Conservation (phyloP, 2,797 vertebrate genomes). For the Tragopan temminckii region DNA sequence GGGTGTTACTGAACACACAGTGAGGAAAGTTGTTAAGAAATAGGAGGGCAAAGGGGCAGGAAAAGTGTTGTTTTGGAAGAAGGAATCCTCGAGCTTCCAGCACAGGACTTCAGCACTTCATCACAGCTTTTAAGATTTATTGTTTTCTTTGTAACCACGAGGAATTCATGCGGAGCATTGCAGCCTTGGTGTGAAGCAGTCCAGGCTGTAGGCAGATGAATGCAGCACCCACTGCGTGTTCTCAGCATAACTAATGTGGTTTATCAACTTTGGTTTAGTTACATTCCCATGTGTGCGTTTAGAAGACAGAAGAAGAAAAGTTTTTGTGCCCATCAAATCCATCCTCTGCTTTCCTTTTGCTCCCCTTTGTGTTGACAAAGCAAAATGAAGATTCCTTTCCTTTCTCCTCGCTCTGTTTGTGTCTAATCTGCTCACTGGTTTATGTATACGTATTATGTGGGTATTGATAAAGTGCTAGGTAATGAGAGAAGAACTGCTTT, state of each 20-base stretch:
- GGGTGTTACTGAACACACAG: not conserved
- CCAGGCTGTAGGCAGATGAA: not conserved
- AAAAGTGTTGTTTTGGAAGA: not conserved
- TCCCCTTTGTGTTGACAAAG: not conserved
- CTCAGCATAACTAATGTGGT: not conserved
- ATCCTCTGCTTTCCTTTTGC: not conserved
- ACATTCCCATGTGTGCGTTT: not conserved
- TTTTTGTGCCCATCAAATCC: not conserved
- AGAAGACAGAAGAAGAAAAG: not conserved
- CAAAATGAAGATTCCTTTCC: not conserved
- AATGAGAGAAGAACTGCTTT: not conserved
- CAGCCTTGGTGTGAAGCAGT: not conserved
- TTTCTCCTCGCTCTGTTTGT: not conserved
- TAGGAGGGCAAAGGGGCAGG: not conserved
- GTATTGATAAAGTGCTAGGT: not conserved
- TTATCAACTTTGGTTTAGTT: not conserved
- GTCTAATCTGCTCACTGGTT: not conserved
- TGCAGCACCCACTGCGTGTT: not conserved
- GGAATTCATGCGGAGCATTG: not conserved
- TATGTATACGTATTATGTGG: rapidly evolving
- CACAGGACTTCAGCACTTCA: not conserved
- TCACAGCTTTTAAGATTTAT: not conserved
- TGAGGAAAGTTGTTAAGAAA: not conserved
- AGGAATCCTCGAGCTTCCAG: not conserved
- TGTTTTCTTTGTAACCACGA: not conserved